phyloP scores from a whole-genome alignment of 2,888 invertebrate genomes.

The Euphydryas editha region DNA sequence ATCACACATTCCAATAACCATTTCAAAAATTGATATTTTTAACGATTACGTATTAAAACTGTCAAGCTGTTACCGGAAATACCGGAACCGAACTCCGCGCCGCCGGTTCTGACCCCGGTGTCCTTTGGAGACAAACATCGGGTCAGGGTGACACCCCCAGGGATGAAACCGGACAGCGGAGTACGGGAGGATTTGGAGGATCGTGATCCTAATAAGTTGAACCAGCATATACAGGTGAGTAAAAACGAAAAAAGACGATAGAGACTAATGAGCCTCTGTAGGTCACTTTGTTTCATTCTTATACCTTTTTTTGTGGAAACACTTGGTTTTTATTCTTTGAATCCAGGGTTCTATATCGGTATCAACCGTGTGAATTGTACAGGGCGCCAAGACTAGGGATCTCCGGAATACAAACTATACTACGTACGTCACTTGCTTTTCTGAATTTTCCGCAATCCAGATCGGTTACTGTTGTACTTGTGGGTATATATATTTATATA shows the following conservation, averaged over 20 bases:
- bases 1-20: background rate
- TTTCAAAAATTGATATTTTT: background rate
- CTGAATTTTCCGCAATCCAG: too few species aligned
- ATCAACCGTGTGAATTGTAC: too few species aligned
- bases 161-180: slow-evolving; percentile 68
- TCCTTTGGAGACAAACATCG: slow-evolving; percentile 54
- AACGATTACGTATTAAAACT: background rate
- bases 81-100: slow-evolving; percentile 54
- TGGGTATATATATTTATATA: too few species aligned
- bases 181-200: slow-evolving; percentile 84
- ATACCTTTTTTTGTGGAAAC: too few species aligned
- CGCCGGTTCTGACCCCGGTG: slow-evolving; percentile 41
- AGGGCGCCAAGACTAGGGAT: too few species aligned
- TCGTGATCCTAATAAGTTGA: slow-evolving; percentile 87
- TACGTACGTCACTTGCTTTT: too few species aligned
- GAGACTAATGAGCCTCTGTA: too few species aligned
- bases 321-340: too few species aligned
- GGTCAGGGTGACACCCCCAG: slow-evolving; percentile 50
- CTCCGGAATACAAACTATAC: too few species aligned
- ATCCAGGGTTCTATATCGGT: too few species aligned
- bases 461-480: too few species aligned
- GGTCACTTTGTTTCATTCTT: too few species aligned
- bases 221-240: slow-evolving; percentile 87
- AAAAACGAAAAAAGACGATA: background rate
- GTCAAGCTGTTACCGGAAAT: slow-evolving; percentile 59